A percentile compares a stretch with the other conserved stretches of the same genome.
Conservation (phyloP, 2,888 invertebrate genomes). For the Elmis aenea region DNA sequence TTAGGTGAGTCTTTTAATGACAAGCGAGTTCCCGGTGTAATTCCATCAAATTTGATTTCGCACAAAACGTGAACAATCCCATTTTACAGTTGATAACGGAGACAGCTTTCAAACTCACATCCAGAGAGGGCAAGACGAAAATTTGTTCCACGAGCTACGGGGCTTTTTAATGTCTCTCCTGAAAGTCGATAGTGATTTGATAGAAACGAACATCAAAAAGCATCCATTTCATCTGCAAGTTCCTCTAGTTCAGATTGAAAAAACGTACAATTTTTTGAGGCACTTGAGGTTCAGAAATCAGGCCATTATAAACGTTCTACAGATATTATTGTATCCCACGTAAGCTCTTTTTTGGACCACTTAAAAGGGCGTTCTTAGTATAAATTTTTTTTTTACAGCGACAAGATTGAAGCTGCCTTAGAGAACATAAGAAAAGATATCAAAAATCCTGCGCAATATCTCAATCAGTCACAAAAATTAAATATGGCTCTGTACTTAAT, state of each 20-base stretch:
- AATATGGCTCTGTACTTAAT: constrained; percentile 66
- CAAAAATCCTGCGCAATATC: constrained; percentile 19
- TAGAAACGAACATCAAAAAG: constrained; percentile 46
- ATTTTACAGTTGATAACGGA: constrained; percentile 24
- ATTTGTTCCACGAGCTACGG: too few species aligned
- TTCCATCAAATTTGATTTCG: too few species aligned
- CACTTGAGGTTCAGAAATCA: constrained; percentile 49
- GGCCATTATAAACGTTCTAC: constrained; percentile 57
- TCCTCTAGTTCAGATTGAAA: constrained; percentile 54
- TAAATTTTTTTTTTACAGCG: constrained; percentile 32
- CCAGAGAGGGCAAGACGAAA: constrained; percentile 54
- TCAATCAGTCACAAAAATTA: constrained; percentile 49
- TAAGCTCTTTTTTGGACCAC: constrained; percentile 41
- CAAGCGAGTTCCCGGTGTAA: too few species aligned
- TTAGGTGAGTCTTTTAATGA: constrained; percentile 46
- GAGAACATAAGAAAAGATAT: constrained; percentile 25
- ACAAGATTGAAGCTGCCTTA: constrained; percentile 33
- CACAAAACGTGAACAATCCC: too few species aligned
- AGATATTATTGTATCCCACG: constrained; percentile 65
- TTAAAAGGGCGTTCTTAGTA: too few species aligned
- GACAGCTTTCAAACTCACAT: constrained; percentile 45
- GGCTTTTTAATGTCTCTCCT: too few species aligned
- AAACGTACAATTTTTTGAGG: constrained; percentile 54
- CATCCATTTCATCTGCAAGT: constrained; percentile 64
- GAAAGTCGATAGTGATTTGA: constrained; percentile 28